Evolutionary conservation across 2,888 invertebrate genomes (phyloP).

Genomic region (Drosophila nigricruria): DNA sequence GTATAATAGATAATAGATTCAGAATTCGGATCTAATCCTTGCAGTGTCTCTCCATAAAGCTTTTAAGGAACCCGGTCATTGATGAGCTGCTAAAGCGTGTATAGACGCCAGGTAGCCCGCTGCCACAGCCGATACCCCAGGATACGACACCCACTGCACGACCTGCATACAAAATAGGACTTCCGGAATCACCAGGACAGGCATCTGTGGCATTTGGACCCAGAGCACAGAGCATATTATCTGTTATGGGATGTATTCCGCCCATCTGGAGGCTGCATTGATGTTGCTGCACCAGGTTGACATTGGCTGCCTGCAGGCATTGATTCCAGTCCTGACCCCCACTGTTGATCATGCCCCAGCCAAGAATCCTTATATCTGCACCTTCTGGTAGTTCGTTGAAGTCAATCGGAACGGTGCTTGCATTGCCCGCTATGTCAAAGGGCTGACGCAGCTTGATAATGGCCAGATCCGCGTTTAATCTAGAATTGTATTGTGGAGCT

Average conservation of each 20-base stretch:
- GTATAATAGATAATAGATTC: neutral
- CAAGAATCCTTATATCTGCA: conserved; percentile 55
- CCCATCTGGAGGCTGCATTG: conserved; percentile 35
- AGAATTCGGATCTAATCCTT: neutral
- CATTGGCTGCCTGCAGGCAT: conserved; percentile 53
- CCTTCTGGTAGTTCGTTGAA: conserved; percentile 36
- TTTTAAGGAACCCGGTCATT: conserved; percentile 42
- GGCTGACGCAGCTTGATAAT: conserved; percentile 46
- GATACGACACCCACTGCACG: conserved; percentile 89
- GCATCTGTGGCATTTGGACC: conserved; percentile 58
- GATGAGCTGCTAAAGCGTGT: conserved; percentile 86
- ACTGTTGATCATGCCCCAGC: conserved; percentile 62
- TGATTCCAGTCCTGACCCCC: conserved; percentile 18
- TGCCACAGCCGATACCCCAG: conserved; percentile 76
- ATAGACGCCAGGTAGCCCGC: conserved; percentile 91
- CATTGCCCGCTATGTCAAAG: conserved; percentile 36
- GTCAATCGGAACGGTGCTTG: conserved; percentile 33
- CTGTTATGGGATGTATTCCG: conserved; percentile 27
- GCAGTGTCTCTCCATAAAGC: conserved; percentile 24
- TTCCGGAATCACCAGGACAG: conserved; percentile 80
- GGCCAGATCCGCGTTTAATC: conserved; percentile 44
- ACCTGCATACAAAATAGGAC: conserved; percentile 64
- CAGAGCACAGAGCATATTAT: conserved; percentile 73
- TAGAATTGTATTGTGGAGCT: conserved; percentile 17
- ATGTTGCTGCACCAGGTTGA: conserved; percentile 27